Evolutionary conservation across 2,888 invertebrate genomes (phyloP), one percentile per base, ranked within the genome.

Genomic region (Orthosia gothica): DNA sequence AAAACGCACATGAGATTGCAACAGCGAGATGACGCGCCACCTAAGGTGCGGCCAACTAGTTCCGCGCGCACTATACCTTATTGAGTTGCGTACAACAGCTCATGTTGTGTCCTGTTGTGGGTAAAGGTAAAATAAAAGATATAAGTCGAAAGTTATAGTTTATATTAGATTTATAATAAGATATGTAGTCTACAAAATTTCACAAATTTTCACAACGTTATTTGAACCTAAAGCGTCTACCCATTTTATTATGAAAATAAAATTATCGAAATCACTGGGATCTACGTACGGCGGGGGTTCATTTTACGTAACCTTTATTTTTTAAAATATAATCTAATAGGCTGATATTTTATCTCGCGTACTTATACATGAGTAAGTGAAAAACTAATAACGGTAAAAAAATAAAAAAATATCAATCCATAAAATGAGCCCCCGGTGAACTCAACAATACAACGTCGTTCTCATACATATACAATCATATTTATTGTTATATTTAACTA

Each of bases 181-280:
- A 96, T 96, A 96, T 96, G 96, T 96, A 96, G 96, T 96, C 96
- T 96, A 96, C 96, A 96, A 96, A 96, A 96, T 95, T 96, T 96
- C 96, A 96, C 96, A 96, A 96, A 96, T 96, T 95, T 96, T 96
- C 96, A 96, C 96, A 96, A 96, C 96, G 93, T 96, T 96, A 96
- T 96, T 96, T 96, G 95, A 96, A 96, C 96, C 96, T 96, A 96
- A 96, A 96, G 96, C 96, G 95, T 95, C 96, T 96, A 96, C 94
- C 95, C 96, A 96, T 96, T 96, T 96, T 95, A 95, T 95, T 96
- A 96, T 91, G 96, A 96, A 96, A 96, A 96, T 96, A 96, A 96
- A 96, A 96, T 94, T 94, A 96, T 96, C 95, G 94, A 95, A 96
- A 95, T 93, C 93, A 95, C 95, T 94, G 95, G 94, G 94, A 93